These are phyloP conservation scores for Apis dorsata DNA, from an alignment of 1,140 invertebrate species.

Conservation along the genomic window DNA sequence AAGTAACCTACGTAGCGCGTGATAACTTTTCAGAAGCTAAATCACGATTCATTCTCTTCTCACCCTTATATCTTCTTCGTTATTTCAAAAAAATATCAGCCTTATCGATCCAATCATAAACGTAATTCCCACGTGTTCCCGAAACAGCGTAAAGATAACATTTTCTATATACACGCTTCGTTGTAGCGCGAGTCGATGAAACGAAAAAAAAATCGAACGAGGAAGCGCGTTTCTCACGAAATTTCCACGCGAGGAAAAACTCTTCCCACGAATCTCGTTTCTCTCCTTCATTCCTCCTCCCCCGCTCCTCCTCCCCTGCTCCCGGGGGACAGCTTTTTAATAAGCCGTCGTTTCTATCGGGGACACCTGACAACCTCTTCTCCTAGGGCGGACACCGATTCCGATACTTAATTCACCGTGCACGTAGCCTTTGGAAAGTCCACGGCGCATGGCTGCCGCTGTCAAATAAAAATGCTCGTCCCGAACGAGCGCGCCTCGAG, in stretches of 20 bases:
- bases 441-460: constrained; percentile 45
- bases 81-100: too few species aligned
- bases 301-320: not conserved
- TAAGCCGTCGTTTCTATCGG: constrained; percentile 44
- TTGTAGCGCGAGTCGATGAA: not conserved
- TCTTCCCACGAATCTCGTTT: constrained; percentile 32
- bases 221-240: constrained; percentile 34
- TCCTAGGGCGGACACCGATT: constrained; percentile 33
- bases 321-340: constrained; percentile 38
- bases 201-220: not conserved
- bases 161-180: too few species aligned
- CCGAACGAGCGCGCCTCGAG: constrained; percentile 42
- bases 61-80: too few species aligned
- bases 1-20: too few species aligned
- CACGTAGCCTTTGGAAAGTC: constrained; percentile 57
- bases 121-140: too few species aligned
- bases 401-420: constrained; percentile 47
- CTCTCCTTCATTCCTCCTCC: not conserved
- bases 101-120: too few species aligned
- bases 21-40: too few species aligned
- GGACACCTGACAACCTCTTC: constrained; percentile 42
- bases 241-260: constrained; percentile 24
- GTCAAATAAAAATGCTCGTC: constrained; percentile 64
- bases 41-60: too few species aligned
- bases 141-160: too few species aligned